Percentiles rank a stretch among this genome's conserved stretches.
Conservation (phyloP, 1,140 invertebrate genomes). For the Neodiprion pinetum region DNA sequence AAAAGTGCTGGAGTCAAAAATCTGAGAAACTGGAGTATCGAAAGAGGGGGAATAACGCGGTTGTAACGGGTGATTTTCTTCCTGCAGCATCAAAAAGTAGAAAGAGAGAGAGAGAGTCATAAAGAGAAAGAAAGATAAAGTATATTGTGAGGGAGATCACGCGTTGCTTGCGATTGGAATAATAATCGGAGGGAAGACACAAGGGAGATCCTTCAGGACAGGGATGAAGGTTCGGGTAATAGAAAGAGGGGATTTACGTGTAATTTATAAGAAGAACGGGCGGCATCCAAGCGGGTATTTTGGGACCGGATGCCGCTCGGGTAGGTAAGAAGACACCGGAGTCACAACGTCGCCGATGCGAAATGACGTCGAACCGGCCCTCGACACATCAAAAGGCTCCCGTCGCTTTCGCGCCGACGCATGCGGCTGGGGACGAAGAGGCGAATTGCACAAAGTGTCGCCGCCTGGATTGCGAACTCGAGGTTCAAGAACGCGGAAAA, state of each 20-base stretch:
- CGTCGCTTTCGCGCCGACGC: background rate
- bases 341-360: background rate
- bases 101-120: too few relatives aligned
- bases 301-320: background rate
- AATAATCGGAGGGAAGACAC: constrained; percentile 2
- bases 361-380: constrained; percentile 16
- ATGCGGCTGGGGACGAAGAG: constrained; percentile 13
- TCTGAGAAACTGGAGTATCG: too few relatives aligned
- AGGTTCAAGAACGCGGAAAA: constrained; percentile 46
- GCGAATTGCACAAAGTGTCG: constrained; percentile 40
- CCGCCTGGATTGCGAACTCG: constrained; percentile 43
- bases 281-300: background rate
- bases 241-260: too few relatives aligned
- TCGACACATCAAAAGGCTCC: constrained; percentile 34
- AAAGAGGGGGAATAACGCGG: too few relatives aligned
- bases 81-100: too few relatives aligned
- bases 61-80: too few relatives aligned
- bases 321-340: background rate
- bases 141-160: background rate
- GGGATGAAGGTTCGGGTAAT: too few relatives aligned
- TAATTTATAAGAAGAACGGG: background rate
- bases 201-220: background rate
- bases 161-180: background rate
- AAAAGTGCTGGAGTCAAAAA: too few relatives aligned
- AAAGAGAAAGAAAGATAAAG: too few relatives aligned